Percentiles rank a stretch among this genome's conserved stretches.
Evolutionary conservation across 2,888 invertebrate genomes (phyloP).

Genomic region (Graphium colonna): DNA sequence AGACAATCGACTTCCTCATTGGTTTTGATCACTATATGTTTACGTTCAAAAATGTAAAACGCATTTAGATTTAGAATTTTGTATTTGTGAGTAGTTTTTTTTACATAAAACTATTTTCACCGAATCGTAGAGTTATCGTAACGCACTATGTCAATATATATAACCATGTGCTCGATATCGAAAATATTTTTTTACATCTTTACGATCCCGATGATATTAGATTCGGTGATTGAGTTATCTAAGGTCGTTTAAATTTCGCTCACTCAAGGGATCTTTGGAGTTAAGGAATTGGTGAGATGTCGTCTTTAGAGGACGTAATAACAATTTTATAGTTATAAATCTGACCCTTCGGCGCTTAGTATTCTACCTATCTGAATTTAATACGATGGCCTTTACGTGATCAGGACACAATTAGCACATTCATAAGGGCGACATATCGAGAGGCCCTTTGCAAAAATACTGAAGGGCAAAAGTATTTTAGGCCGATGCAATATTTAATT

Average conservation of each 20-base stretch:
- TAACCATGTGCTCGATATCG: background rate
- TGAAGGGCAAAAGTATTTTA: no score
- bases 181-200: background rate
- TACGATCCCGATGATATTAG: slow-evolving; percentile 14
- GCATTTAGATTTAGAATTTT: no score
- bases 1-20: no score
- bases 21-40: no score
- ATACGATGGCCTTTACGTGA: slow-evolving; percentile 20
- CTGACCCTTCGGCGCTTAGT: slow-evolving; percentile 22
- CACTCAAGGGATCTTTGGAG: slow-evolving; percentile 28
- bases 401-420: background rate
- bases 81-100: no score
- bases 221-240: slow-evolving; percentile 36
- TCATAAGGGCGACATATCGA: background rate
- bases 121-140: no score
- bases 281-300: slow-evolving; percentile 19
- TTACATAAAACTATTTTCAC: no score
- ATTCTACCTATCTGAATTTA: slow-evolving; percentile 10
- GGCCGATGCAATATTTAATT: no score
- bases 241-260: slow-evolving; percentile 35
- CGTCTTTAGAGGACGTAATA: slow-evolving; percentile 19
- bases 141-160: no score
- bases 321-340: slow-evolving; percentile 24
- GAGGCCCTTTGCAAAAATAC: background rate
- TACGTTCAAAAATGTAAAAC: no score